Percentiles rank a stretch among this genome's conserved stretches.
phyloP scores from a whole-genome alignment of 2,113 vertebrate species.

The Trichomycterus rosablanca region DNA sequence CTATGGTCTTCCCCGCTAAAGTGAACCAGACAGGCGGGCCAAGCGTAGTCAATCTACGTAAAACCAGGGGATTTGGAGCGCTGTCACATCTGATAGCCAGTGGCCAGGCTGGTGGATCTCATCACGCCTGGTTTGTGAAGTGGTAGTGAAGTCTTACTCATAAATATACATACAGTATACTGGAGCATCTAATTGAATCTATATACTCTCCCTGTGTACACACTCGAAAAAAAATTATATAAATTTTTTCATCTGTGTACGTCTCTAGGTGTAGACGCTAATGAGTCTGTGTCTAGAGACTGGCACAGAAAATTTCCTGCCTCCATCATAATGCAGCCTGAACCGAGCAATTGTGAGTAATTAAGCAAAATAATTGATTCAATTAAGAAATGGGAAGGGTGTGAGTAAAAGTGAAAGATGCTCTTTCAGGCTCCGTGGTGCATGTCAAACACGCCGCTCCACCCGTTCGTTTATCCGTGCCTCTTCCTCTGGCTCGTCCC shows the following conservation, averaged over 20 bases:
- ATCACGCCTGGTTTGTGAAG: too few species aligned
- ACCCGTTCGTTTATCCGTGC: constrained; percentile 55
- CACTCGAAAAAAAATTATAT: too few species aligned
- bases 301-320: too few species aligned
- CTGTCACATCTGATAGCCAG: constrained; percentile 22
- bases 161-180: too few species aligned
- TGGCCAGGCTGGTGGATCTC: too few species aligned
- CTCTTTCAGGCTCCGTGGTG: constrained; percentile 45
- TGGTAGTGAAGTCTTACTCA: too few species aligned
- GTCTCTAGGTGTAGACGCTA: constrained; percentile 11
- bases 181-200: constrained; percentile 30
- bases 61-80: constrained; percentile 1
- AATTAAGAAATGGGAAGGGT: constrained; percentile 51
- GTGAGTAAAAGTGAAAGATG: constrained; percentile 47
- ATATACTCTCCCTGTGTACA: constrained; percentile 5
- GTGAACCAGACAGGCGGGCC: constrained; percentile 22
- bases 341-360: constrained; percentile 48
- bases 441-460: constrained; percentile 51
- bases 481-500: constrained; percentile 5
- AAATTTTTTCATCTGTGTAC: neutral
- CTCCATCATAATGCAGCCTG: neutral
- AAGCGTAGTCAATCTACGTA: constrained; percentile 23
- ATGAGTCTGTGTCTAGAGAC: constrained; percentile 2
- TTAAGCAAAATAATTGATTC: constrained; percentile 57
- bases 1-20: constrained; percentile 45